Evolutionary conservation across 2,888 invertebrate species (phyloP).

Genomic region (Chrysopilus asiliformis): DNA sequence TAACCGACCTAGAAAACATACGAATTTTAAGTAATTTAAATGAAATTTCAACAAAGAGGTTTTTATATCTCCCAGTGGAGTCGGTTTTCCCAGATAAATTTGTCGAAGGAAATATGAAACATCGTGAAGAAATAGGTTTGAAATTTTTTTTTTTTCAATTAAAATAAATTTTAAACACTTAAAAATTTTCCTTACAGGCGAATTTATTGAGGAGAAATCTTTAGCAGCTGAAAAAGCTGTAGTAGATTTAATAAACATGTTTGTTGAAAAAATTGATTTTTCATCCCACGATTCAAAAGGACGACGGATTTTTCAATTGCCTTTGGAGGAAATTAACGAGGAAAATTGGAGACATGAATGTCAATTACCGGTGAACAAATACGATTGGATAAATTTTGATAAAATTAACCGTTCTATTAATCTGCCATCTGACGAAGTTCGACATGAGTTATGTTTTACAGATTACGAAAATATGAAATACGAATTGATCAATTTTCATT

Average conservation of each 20-base stretch:
- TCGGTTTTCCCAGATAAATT: constrained; percentile 50
- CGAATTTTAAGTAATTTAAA: constrained; percentile 55
- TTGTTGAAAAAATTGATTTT: constrained; percentile 42
- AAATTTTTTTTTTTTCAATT: background rate
- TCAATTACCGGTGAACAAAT: constrained; percentile 29
- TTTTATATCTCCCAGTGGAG: constrained; percentile 48
- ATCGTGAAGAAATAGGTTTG: constrained; percentile 30
- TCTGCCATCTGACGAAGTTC: constrained; percentile 24
- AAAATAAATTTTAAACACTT: no score
- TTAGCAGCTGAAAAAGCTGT: constrained; percentile 61
- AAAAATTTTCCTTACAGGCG: constrained; percentile 23
- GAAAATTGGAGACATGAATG: constrained; percentile 33
- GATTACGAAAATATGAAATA: constrained; percentile 49
- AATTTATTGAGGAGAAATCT: constrained; percentile 44
- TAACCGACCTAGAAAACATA: constrained; percentile 61
- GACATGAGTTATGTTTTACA: constrained; percentile 35
- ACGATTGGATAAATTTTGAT: constrained; percentile 32
- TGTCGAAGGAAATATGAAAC: constrained; percentile 46
- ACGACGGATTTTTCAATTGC: constrained; percentile 44
- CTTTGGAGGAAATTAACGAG: constrained; percentile 41
- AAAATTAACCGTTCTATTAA: constrained; percentile 30
- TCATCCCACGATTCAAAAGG: constrained; percentile 38
- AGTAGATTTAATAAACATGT: constrained; percentile 62
- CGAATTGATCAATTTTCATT: constrained; percentile 46
- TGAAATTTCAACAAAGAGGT: constrained; percentile 44